Base-by-base conservation (phyloP, 2,113 vertebrate genomes). In the Danionella cerebrum region DNA sequence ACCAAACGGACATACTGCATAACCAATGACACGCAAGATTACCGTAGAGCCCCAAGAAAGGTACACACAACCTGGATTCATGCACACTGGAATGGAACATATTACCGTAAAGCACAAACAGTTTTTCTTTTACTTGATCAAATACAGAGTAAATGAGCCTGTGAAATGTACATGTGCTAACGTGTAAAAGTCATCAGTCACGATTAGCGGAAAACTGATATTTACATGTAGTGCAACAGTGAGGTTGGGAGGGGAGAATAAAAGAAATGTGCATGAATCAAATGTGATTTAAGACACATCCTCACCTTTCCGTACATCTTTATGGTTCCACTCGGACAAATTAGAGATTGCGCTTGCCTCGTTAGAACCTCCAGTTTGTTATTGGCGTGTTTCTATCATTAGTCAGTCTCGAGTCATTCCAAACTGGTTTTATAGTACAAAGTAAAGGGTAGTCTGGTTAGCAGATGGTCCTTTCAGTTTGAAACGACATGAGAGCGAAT, bases 161-260 rank as follows among this genome's bases (percentile, higher is more conserved):
- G 68, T 66, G 69, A 73, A 67, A 75, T 73, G 13, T 71, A 80
- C 59, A 74, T 71, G 35, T 67, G 65, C 62, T 36, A 58, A 76
- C 67, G 67, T 72, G 74, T 65, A 76, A 65, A 72, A 41, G 50
- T 57, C 57, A 58, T 72, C 62, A 47, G 53, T 71, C 69, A 55
- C 36, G 41, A 59, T 65, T 67, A 69, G 65, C 60, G 58, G 65
- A 69, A 59, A 63, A 67, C 12, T 25, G 70, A 63, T 87, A 88
- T 89, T 85, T 89, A 87, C 87, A 88, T 50, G 84, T 86, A 88
- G 87, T 88, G 86, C 84, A 84, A 77, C 53, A 65, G 72, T 59
- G 73, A 76, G n/a, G 33, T 51, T 41, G 19, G 12, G 27, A 58
- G 13, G 71, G 51, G 52, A 8, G 24, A 36, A 39, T 21, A n/a